Base-by-base conservation (phyloP, 2,888 invertebrate species). In the Unio delphinus region DNA sequence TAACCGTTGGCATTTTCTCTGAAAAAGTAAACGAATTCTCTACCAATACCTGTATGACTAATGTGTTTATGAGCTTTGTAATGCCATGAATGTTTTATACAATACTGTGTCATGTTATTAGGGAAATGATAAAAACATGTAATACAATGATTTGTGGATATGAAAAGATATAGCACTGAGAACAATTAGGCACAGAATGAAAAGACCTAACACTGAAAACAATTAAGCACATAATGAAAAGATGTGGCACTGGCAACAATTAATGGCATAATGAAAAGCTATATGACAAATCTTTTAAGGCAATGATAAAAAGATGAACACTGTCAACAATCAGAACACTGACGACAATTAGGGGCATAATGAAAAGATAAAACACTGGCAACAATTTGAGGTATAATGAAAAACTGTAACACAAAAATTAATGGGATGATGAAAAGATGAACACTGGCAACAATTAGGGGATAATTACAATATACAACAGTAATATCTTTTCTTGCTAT, bases 1-100 rank as follows among this genome's bases (percentile, higher is more conserved):
- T 94, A 95, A 8, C 95, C 95, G 59, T 83, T 81, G 7, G 74
- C 73, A 74, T 89, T 89, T 56, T 55, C 26, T 71, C 88, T 87
- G 76, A 57, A 77, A 75, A 23, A 28, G 57, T 60, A 64, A 61
- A 55, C 65, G 28, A n/a, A 30, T 7, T 1, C 61, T 45, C 30
- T 23, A n/a, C 23, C 15, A 58, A 58, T 23, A 58, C 15, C n/a
- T 58, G 23, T 23, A 8, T 7, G 8, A 58, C 8, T n/a, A 58
- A 18, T 23, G 23, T 23, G 58, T 58, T n/a, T 26, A 11, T 58
- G 17, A 58, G 15, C 26, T 26, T 58, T 58, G 18, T 58, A 58
- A 58, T 11, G 4, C 5, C 11, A 61, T 61, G 23, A 26, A 23
- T 61, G 18, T 28, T 28, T 15, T 28, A 30, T 61, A 15, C 23